Base-by-base conservation (phyloP, 2,113 vertebrate species). In the Tringa solitaria region DNA sequence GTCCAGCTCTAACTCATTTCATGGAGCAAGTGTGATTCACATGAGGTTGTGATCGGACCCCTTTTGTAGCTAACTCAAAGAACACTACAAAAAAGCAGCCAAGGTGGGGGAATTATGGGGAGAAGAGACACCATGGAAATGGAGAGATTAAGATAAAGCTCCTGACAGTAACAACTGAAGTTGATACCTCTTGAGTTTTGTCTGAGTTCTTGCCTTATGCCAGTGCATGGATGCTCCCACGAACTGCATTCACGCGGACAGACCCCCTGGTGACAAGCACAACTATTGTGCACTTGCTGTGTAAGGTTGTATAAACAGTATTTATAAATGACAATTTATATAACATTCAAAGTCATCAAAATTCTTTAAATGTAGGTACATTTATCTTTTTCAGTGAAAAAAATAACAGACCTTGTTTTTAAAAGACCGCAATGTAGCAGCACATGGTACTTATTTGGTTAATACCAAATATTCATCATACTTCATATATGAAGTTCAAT, bases 261-360 rank as follows among this genome's bases (percentile, higher is more conserved):
- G 73, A 18, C 45, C 10, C 16, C 26, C 41, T 1, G 14, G 41
- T 30, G 23, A 76, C 24, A 45, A 48, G 56, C n/a, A 50, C 43
- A 60, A 16, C 26, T 19, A 5, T 37, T 1, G 0, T 0, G 17
- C 46, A 23, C 56, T 75, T 13, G 0, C 59, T 77, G 23, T 26
- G 92, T 12, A 61, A 10, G 14, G 8, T 8, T 45, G 7, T 12
- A 65, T 6, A 73, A 76, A 53, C 22, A 57, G 11, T 19, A 67
- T 27, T 45, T 23, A 63, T 16, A 69, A 65, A 60, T 35, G 2
- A 63, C 27, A 32, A 50, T 33, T 28, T 50, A 16, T 35, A 60
- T n/a, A 74, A 51, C 45, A 35, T 80, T 81, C 9, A 30, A 77
- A 70, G n/a, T 51, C 46, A 86, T 43, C 19, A 74, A 57, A 61